Conservation (phyloP, 2,113 vertebrate species). For the Cyanistes caeruleus region DNA sequence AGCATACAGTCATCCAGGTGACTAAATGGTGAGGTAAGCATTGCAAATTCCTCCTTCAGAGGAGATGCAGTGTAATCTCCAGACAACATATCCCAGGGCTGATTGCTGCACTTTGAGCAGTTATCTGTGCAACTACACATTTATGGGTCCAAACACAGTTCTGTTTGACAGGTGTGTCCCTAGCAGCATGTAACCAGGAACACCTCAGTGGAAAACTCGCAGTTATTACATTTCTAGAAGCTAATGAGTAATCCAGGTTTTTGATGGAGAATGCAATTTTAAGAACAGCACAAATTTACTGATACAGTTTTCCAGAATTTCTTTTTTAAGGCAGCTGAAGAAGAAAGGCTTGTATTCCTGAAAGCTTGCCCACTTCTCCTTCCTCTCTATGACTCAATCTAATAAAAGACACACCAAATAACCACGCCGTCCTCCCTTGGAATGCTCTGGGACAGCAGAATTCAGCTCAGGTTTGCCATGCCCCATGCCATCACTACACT, state of each 20-base stretch:
- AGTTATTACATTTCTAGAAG: neutral
- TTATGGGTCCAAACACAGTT: neutral
- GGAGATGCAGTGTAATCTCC: neutral
- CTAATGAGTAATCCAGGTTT: neutral
- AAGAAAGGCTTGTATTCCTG: neutral
- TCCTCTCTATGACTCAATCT: neutral
- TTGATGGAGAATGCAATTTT: neutral
- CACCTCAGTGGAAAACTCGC: neutral
- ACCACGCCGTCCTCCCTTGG: neutral
- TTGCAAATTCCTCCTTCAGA: neutral
- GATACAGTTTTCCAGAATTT: neutral
- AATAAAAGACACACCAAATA: neutral
- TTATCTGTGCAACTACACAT: neutral
- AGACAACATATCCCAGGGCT: neutral
- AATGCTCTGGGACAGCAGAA: neutral
- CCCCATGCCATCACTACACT: fast-evolving
- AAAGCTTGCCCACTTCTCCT: neutral
- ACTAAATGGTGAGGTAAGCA: neutral
- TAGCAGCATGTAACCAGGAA: neutral
- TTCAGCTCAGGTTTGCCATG: neutral
- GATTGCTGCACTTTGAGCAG: neutral
- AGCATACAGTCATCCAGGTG: neutral
- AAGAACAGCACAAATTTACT: neutral
- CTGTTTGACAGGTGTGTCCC: neutral
- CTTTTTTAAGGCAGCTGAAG: neutral